Percentiles rank a stretch among this genome's conserved stretches.
These are phyloP conservation scores for Pogonomyrmex californicus DNA, from an alignment of 1,140 invertebrate genomes.

Conservation along the genomic window DNA sequence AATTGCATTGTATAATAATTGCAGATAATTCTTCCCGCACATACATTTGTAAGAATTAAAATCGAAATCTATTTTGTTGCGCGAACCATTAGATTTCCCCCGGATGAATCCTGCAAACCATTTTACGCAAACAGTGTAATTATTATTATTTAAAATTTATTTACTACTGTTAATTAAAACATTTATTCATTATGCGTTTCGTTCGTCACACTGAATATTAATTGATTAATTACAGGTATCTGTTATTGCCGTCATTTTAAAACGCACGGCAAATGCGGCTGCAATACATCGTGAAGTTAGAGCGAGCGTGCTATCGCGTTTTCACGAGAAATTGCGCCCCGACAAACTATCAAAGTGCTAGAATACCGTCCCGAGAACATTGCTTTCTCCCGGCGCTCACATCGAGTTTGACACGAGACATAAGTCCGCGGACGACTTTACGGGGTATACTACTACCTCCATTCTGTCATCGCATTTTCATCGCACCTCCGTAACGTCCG, in stretches of 20 bases:
- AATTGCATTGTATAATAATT: slow-evolving; percentile 34
- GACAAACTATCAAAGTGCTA: slow-evolving; percentile 47
- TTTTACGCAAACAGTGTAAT: slow-evolving; percentile 23
- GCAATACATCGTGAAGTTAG: slow-evolving; percentile 33
- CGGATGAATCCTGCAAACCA: neutral
- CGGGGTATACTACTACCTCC: slow-evolving; percentile 50
- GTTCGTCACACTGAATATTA: slow-evolving; percentile 22
- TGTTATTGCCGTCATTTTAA: slow-evolving; percentile 19
- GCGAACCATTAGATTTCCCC: slow-evolving; percentile 8
- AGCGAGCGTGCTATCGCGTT: slow-evolving; percentile 39
- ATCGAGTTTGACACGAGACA: slow-evolving; percentile 49
- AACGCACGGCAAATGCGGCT: slow-evolving; percentile 4
- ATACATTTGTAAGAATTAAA: slow-evolving; percentile 24
- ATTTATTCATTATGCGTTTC: slow-evolving; percentile 44
- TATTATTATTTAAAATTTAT: slow-evolving; percentile 52
- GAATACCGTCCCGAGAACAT: slow-evolving; percentile 51
- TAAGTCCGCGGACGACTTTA: slow-evolving; percentile 65
- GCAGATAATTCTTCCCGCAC: neutral
- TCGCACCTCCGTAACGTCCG: slow-evolving; percentile 56
- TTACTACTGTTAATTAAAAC: slow-evolving; percentile 42
- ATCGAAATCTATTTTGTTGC: slow-evolving; percentile 31
- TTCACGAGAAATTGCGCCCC: slow-evolving; percentile 52
- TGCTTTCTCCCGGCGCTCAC: slow-evolving; percentile 21
- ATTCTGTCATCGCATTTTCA: slow-evolving; percentile 72
- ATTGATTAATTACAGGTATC: slow-evolving; percentile 36